Evolutionary conservation across 1,140 invertebrate species (phyloP), one percentile per base, ranked within the genome.

Genomic region (Venustaconcha ellipsiformis): DNA sequence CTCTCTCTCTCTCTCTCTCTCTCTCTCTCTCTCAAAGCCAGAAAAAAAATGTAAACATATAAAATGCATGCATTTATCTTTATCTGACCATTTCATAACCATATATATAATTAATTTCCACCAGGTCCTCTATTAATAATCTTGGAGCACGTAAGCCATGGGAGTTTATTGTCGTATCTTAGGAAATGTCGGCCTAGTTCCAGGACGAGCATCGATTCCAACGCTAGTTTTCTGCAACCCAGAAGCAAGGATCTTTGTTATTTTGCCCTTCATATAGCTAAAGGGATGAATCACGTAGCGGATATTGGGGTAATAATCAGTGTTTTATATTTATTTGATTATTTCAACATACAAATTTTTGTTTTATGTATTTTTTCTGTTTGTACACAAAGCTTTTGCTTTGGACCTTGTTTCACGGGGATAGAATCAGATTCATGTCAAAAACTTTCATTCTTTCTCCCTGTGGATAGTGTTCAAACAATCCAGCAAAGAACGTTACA

Each of bases 131-230:
- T 83, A 20, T 76, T 82, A 13, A 80, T 87, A 26, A 81, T 87
- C 14, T 79, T 87, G 80, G 86, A 87, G 72, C 86, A 85, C 67
- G 79, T 84, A 11, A 70, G 78, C 8, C 67, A 81, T 57, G 84
- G 84, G 14, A 83, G 84, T 74, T 70, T 87, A 57, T 81, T 82
- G 67, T 37, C 64, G 17, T 84, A 80, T 63, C 69, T 87, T 37
- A 58, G 82, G 59, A 78, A 83, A 57, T 80, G 78, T 58, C 74
- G 74, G 18, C 73, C 76, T 23, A 75, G 72, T 26, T 71, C 67
- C 57, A 23, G 68, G 3, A 67, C 75, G 59, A 68, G 65, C 37
- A 30, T 30, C 14, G 37, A 63, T 30, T 57, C 72, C 12, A 48
- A 18, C 13, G 67, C 59, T 3, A 67, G 69, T 20, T 67, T 70